Evolutionary conservation across 2,888 invertebrate species (phyloP).

Genomic region (Criorhina ranunculi): DNA sequence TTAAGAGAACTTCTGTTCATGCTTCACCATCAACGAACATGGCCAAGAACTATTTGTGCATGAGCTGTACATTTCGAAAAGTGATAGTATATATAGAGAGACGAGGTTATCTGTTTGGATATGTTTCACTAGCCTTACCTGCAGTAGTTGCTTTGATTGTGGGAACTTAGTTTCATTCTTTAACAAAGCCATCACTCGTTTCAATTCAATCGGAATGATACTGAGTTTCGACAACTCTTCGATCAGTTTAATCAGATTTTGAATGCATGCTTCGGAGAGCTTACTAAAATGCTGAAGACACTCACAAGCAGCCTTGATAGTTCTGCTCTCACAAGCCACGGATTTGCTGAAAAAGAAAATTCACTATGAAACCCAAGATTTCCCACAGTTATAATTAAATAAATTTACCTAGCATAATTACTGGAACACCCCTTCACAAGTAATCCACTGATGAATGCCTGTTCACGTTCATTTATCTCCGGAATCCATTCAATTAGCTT

Average conservation of each 20-base stretch:
- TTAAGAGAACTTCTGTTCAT: too few relatives aligned
- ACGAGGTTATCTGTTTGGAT: too few relatives aligned
- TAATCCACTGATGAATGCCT: conserved; percentile 83
- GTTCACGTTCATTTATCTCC: conserved; percentile 83
- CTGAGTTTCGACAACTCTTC: conserved; percentile 86
- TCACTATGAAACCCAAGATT: neutral
- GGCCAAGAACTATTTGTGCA: too few relatives aligned
- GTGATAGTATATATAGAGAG: too few relatives aligned
- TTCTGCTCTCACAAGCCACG: conserved; percentile 85
- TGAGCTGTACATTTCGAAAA: too few relatives aligned
- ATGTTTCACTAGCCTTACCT: conserved; percentile 78
- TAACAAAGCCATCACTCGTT: conserved; percentile 85
- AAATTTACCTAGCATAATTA: conserved; percentile 83
- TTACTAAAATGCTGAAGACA: conserved; percentile 84
- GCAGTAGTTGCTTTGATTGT: conserved; percentile 82
- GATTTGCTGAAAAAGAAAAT: conserved; percentile 84
- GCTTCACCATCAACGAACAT: too few relatives aligned
- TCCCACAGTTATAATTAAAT: neutral
- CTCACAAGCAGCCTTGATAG: conserved; percentile 85
- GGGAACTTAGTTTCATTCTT: conserved; percentile 82
- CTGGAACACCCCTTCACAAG: conserved; percentile 85
- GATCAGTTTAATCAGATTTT: conserved; percentile 86
- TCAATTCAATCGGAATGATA: conserved; percentile 86
- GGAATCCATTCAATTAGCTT: conserved; percentile 86
- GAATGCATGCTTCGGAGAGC: conserved; percentile 84